These are phyloP conservation scores for Pipistrellus kuhlii DNA, from an alignment of 2,797 vertebrate genomes.

Conservation along the genomic window DNA sequence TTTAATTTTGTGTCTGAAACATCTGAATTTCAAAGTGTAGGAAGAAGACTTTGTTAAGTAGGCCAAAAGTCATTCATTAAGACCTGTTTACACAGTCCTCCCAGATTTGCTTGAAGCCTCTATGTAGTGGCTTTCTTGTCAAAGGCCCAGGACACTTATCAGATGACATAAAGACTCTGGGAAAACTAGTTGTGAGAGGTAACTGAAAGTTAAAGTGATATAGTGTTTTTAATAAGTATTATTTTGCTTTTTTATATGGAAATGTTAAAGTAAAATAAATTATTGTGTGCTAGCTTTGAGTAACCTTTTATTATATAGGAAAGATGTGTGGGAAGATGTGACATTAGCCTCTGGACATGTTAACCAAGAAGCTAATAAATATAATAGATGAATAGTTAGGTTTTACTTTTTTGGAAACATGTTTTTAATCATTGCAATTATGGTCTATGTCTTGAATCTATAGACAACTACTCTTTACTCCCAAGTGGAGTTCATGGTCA, in stretches of 20 bases:
- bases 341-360: conserved; percentile 26
- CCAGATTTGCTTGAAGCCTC: conserved; percentile 15
- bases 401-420: conserved; percentile 16
- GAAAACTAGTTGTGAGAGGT: neutral
- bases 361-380: conserved; percentile 48
- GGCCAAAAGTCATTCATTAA: conserved; percentile 27
- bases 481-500: neutral
- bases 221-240: conserved; percentile 48
- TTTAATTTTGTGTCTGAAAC: conserved; percentile 57
- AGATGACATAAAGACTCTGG: neutral
- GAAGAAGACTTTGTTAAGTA: conserved; percentile 54
- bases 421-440: conserved; percentile 24
- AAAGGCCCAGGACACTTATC: neutral
- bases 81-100: neutral
- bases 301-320: neutral
- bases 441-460: neutral
- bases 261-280: conserved; percentile 58
- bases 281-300: neutral
- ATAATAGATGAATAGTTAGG: neutral
- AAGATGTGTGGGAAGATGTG: neutral
- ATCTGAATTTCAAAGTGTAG: conserved; percentile 49
- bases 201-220: neutral
- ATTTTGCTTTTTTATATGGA: conserved; percentile 24
- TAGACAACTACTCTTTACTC: conserved; percentile 1
- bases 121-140: neutral